Evolutionary conservation across 1,140 invertebrate genomes (phyloP), one percentile per base, ranked within the genome.

Genomic region (Cylas formicarius): DNA sequence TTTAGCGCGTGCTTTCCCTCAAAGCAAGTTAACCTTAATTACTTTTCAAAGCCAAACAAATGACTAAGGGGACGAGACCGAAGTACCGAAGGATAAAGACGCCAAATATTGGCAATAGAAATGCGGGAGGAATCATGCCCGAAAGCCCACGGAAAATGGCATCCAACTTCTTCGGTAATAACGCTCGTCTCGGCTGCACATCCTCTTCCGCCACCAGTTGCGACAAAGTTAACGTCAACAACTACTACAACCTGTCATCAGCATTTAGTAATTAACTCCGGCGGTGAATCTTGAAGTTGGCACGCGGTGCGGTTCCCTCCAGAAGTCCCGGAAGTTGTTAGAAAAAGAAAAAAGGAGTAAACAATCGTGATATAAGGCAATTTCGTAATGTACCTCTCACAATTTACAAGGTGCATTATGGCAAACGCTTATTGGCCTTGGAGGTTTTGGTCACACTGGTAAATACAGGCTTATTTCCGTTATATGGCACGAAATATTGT

Each of bases 231-330:
- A 37, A 53, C 48, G 52, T 53, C 48, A 47, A 53, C 52, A 36
- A 23, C 31, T 36, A 37, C 48, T 50, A 47, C 46, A 50, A 42
- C 21, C 49, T 55, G 53, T 55, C 53, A 52, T 45, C 49, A 44
- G 35, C 53, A 55, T 34, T 34, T 26, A 21, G 36, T 44, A 55
- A 55, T 55, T 55, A 49, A 52, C 50, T 55, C 37, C 48, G 44
- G 45, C 44, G 26, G 45, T 19, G 26, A 33, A 53, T 39, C 35
- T 21, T 32, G 41, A 29, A 33, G 33, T 35, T 31, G 2, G 14
- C 28, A n/a, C 18, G 18, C 28, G 13, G n/a, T 31, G 28, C 18
- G 38, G 44, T 36, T 34, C 8, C 27, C 7, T 22, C 6, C 13
- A 40, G 18, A 34, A 41, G 10, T 26, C 11, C 34, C 5, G 32